These are phyloP conservation scores for Noctua janthina DNA, from an alignment of 2,888 invertebrate species.

Conservation along the genomic window DNA sequence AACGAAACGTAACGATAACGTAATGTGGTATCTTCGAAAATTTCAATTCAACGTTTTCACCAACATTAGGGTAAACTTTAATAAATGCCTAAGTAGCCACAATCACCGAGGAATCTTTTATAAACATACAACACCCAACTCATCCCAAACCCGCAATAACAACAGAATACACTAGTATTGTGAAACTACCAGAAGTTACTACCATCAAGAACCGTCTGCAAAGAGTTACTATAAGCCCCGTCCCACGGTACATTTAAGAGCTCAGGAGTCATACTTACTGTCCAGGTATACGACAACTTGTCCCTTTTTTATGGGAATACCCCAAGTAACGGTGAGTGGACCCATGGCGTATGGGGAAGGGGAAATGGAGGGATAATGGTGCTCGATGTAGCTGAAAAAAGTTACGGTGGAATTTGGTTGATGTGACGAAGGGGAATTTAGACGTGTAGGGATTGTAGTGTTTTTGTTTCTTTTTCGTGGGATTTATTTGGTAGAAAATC, in stretches of 20 bases:
- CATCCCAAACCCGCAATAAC: neutral
- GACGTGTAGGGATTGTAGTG: neutral
- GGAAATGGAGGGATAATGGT: slow-evolving; percentile 35
- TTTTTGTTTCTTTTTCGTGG: fast-evolving
- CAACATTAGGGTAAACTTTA: neutral
- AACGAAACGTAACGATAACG: no score
- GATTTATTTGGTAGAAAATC: neutral
- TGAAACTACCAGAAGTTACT: neutral
- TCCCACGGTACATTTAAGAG: slow-evolving; percentile 24
- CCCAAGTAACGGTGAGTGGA: slow-evolving; percentile 49
- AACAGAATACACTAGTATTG: neutral
- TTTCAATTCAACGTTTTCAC: no score
- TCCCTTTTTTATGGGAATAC: slow-evolving; percentile 55
- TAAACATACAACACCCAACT: neutral
- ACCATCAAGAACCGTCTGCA: neutral
- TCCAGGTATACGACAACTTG: slow-evolving; percentile 33
- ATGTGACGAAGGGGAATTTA: neutral
- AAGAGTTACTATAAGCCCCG: slow-evolving; percentile 5
- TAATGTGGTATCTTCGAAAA: no score
- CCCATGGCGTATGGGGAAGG: slow-evolving; percentile 34
- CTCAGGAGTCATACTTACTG: slow-evolving; percentile 33
- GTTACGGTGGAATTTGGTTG: neutral
- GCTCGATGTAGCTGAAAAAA: slow-evolving; percentile 19
- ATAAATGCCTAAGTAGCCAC: neutral
- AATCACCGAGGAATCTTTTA: neutral